Percentiles rank a stretch among this genome's conserved stretches.
Evolutionary conservation across 2,113 vertebrate genomes (phyloP).

Genomic region (Trematocara unimaculatum): DNA sequence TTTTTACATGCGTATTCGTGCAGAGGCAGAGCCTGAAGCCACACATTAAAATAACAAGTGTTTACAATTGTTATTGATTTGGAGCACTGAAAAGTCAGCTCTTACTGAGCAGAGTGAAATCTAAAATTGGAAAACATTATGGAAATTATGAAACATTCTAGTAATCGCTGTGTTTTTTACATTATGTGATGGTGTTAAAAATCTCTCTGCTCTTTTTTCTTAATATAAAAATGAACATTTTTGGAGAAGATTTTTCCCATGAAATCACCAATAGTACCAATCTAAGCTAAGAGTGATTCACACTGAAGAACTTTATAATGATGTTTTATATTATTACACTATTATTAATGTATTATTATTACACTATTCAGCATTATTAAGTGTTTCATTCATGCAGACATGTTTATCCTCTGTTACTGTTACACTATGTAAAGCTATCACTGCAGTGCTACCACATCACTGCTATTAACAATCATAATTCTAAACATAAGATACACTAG

Average conservation of each 20-base stretch:
- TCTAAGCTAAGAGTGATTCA: not conserved
- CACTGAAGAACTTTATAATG: not conserved
- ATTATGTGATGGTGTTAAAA: not conserved
- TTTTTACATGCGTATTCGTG: not conserved
- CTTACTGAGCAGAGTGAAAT: not conserved
- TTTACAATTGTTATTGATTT: not conserved
- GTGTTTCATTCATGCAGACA: not conserved
- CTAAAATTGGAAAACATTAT: not conserved
- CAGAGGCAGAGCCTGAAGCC: not conserved
- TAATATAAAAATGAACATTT: not conserved
- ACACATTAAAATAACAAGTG: not conserved
- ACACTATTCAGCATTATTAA: not conserved
- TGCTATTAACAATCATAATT: not conserved
- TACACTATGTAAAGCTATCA: not conserved
- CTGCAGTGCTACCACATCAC: not conserved
- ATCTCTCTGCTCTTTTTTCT: not conserved
- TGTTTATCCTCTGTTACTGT: not conserved
- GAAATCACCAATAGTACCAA: fast-evolving
- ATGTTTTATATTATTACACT: fast-evolving
- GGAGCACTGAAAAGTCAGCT: not conserved
- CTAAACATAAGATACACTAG: not conserved
- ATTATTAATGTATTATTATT: not conserved
- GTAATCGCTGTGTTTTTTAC: not conserved
- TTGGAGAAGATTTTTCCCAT: not conserved
- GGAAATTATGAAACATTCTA: not conserved